Percentiles rank a stretch among this genome's conserved stretches.
phyloP scores from a whole-genome alignment of 1,140 invertebrate species.

The Popillia japonica region DNA sequence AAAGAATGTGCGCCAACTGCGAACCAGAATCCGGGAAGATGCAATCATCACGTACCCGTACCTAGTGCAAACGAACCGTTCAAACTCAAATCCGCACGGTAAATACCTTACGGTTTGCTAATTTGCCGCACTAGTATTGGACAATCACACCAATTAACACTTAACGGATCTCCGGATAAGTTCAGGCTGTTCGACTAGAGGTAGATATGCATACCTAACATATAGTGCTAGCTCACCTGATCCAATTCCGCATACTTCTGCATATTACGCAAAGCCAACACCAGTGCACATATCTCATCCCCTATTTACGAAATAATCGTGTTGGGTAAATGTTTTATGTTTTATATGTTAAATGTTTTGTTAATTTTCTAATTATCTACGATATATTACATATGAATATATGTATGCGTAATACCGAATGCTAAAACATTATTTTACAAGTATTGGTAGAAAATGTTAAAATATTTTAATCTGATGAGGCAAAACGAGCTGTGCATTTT shows the following conservation, averaged over 20 bases:
- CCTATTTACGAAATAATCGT: neutral
- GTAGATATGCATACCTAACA: neutral
- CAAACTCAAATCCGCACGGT: neutral
- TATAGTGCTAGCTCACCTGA: neutral
- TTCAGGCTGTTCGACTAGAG: neutral
- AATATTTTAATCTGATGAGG: too few species aligned
- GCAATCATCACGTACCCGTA: neutral
- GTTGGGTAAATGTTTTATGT: neutral
- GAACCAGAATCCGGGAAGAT: neutral
- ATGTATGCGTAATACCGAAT: too few species aligned
- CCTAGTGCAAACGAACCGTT: neutral
- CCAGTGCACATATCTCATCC: neutral
- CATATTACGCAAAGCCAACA: neutral
- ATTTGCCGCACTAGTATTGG: neutral
- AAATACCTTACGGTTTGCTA: conserved; percentile 10
- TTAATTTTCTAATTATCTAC: neutral
- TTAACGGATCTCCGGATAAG: neutral
- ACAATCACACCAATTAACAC: conserved; percentile 9
- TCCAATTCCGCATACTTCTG: conserved; percentile 3
- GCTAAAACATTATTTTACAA: too few species aligned
- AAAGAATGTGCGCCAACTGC: neutral
- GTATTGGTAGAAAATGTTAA: too few species aligned
- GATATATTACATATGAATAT: too few species aligned
- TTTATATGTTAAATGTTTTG: too few species aligned
- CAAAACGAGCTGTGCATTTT: too few species aligned